Evolutionary conservation across 2,797 vertebrate species (phyloP), one percentile per base, ranked within the genome.

Genomic region (Helarctos malayanus): DNA sequence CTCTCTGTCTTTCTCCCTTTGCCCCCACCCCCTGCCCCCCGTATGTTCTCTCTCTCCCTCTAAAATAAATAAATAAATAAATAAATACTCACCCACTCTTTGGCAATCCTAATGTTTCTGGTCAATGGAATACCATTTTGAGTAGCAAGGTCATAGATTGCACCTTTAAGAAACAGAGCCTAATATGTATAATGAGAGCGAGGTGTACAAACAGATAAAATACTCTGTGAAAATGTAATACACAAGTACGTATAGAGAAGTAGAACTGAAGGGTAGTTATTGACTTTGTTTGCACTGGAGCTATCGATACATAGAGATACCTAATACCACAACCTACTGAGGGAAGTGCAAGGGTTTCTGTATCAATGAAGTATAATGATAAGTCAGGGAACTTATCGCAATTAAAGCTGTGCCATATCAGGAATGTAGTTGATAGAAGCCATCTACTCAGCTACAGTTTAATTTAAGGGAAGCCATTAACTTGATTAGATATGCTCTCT

Each of bases 21-120:
- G 15, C 14, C 6, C 14, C 29, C 3, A 3, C 29, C 7, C 15
- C 14, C 16, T 4, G 15, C 29, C 7, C 15, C 14, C 16, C 10
- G 15, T 14, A 63, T 63, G 29, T 63, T 23, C 56, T 57, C 21
- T 63, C 29, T 63, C 61, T 63, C 29, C 14, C 14, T 63, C 29
- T 63, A 32, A n/a, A n/a, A 63, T n/a, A 63, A 32, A 63, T 15
- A 63, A 61, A 2, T 63, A 63, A 63, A 63, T 32, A 32, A 38
- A 38, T 38, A 38, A 38, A 38, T 38, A 38, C 8, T 35, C n/a
- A 21, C 32, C n/a, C 18, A 68, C n/a, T 68, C 32, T 14, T 68
- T 35, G 16, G 8, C 65, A 68, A 65, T 88, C 7, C 1, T 63
- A 27, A 15, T 41, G 59, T 45, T 87, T 5, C 25, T 23, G 38